Conservation (phyloP, 1,140 invertebrate genomes). For the Drosophila mojavensis region DNA sequence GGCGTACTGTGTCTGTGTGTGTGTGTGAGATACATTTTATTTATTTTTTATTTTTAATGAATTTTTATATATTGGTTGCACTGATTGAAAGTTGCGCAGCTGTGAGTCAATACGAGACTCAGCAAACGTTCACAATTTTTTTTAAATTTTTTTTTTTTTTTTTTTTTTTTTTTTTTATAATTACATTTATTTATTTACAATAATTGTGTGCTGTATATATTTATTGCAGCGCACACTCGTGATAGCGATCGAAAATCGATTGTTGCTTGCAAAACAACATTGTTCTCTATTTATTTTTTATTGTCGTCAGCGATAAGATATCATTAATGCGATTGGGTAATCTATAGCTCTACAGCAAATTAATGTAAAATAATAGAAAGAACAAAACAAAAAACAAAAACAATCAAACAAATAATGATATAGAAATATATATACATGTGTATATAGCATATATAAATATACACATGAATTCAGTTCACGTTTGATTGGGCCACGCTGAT, state of each 20-base stretch:
- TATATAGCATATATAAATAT: not conserved
- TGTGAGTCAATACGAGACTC: slow-evolving; percentile 8
- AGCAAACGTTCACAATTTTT: slow-evolving; percentile 43
- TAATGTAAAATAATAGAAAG: slow-evolving; percentile 44
- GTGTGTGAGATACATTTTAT: slow-evolving; percentile 6
- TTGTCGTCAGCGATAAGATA: slow-evolving; percentile 61
- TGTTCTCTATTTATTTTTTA: slow-evolving; percentile 12
- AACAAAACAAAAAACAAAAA: no score
- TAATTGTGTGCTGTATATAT: slow-evolving; percentile 49
- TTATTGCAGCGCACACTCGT: slow-evolving; percentile 51
- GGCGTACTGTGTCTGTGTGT: not conserved
- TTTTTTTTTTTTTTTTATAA: slow-evolving; percentile 60
- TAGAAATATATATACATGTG: not conserved
- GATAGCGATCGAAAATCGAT: slow-evolving; percentile 76
- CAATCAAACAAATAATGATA: not conserved
- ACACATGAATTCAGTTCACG: slow-evolving; percentile 34
- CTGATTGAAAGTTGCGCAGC: slow-evolving; percentile 14
- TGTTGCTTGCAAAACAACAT: slow-evolving; percentile 48
- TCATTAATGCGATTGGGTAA: slow-evolving; percentile 43
- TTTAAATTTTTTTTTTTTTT: slow-evolving; percentile 51
- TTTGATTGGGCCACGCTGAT: slow-evolving; percentile 21
- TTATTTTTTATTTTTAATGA: slow-evolving; percentile 2
- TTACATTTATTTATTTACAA: slow-evolving; percentile 73
- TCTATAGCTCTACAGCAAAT: slow-evolving; percentile 33
- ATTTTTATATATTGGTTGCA: slow-evolving; percentile 6